These are phyloP conservation scores for Enteromius thamalakanensis DNA, from an alignment of 2,797 vertebrate species.

Conservation along the genomic window DNA sequence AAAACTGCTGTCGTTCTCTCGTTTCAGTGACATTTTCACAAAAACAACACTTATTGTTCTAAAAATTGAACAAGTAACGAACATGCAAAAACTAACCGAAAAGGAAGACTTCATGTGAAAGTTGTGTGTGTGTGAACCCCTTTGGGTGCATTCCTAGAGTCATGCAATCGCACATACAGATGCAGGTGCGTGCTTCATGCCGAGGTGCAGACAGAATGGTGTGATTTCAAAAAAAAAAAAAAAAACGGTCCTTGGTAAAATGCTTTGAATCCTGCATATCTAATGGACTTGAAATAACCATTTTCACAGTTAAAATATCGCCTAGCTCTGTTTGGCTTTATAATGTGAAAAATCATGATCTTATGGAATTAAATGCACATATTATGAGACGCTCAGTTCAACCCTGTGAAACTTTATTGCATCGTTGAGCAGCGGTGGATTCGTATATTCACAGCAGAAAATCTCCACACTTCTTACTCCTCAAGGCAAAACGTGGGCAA, in stretches of 20 bases:
- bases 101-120: background rate
- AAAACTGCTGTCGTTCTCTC: background rate
- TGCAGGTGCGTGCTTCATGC: constrained; percentile 2
- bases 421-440: background rate
- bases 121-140: background rate
- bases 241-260: background rate
- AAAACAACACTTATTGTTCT: background rate
- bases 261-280: constrained; percentile 16
- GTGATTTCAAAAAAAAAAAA: background rate
- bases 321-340: constrained; percentile 21
- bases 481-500: constrained; percentile 33
- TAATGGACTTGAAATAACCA: constrained; percentile 3
- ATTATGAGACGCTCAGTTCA: constrained; percentile 23
- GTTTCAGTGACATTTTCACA: background rate
- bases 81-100: background rate
- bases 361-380: constrained; percentile 21
- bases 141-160: background rate
- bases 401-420: constrained; percentile 9
- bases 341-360: constrained; percentile 28
- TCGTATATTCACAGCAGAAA: constrained; percentile 4
- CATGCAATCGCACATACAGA: background rate
- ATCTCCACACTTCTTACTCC: background rate
- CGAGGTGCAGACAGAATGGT: constrained; percentile 9
- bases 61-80: background rate
- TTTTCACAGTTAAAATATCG: constrained; percentile 12